A percentile compares a stretch with the other conserved stretches of the same genome.
Evolutionary conservation across 2,113 vertebrate species (phyloP).

Genomic region (Macaca mulatta): DNA sequence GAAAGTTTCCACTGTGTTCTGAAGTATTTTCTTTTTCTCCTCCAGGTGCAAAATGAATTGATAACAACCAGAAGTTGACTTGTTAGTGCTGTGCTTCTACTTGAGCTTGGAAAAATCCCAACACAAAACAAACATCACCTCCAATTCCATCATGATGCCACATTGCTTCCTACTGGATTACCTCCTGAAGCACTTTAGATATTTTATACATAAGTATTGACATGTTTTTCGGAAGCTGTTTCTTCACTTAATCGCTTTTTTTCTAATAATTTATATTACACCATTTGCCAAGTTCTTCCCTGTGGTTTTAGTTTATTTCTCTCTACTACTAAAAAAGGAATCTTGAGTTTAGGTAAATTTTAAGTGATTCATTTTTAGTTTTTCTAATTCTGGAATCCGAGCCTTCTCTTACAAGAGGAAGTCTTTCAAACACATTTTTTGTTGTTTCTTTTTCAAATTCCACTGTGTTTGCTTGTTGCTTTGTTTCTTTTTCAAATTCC

Average conservation of each 20-base stretch:
- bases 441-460: constrained; percentile 12
- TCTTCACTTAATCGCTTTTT: not conserved
- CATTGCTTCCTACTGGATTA: not conserved
- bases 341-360: not conserved
- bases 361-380: constrained; percentile 35
- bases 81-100: constrained; percentile 25
- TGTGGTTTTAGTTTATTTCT: constrained; percentile 36
- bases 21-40: constrained; percentile 57
- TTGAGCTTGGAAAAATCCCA: constrained; percentile 40
- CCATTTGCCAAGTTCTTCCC: not conserved
- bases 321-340: not conserved
- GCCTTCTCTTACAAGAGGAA: not conserved
- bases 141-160: fast-evolving
- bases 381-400: constrained; percentile 25
- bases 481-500: constrained; percentile 50
- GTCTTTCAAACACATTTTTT: constrained; percentile 30
- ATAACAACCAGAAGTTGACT: constrained; percentile 47
- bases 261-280: not conserved
- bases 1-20: constrained; percentile 57
- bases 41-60: constrained; percentile 68
- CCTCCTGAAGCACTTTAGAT: not conserved
- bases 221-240: constrained; percentile 16
- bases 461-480: constrained; percentile 31
- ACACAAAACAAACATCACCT: not conserved
- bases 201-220: not conserved